Evolutionary conservation across 2,113 vertebrate species (phyloP), one percentile per base, ranked within the genome.

Genomic region (Salvelinus fontinalis): DNA sequence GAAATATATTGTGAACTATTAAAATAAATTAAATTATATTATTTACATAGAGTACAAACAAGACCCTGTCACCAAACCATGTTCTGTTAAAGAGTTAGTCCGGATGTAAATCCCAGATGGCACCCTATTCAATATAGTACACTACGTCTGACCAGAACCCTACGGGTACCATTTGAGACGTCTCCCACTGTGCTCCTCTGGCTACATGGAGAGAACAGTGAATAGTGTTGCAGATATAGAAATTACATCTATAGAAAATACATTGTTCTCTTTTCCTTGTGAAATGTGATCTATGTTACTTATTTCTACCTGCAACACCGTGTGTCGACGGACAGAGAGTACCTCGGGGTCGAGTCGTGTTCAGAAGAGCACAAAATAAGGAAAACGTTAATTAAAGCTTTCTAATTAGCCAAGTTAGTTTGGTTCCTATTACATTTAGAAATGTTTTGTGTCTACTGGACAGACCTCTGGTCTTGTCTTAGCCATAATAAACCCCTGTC

Each of bases 1-100:
- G 79, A 93, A 93, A 93, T 92, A 94, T 91, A 89, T 89, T 89
- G 89, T 90, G 82, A 84, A 89, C 88, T 93, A 93, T 92, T 89
- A 93, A 93, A 93, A 94, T 93, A 93, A 94, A 92, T 90, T 29
- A 89, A 92, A 89, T 89, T 83, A 89, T 91, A 90, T 90, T 93
- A 92, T 93, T 89, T 93, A 93, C 91, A 93, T 84, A 83, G 90
- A 86, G 89, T 92, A 90, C 84, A 92, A 92, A 92, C 88, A 84
- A 89, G 86, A 89, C 76, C 84, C 86, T 81, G 85, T 84, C 87
- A 86, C 77, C 39, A 83, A 88, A 89, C 86, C 6, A 54, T 79
- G 68, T 84, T 59, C 74, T 76, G 74, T 75, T 84, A 85, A 51
- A 85, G 89, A 88, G 89, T 85, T 86, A 54, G 51, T 54, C 16